Base-by-base conservation (phyloP, 1,140 invertebrate genomes). In the Zaprionus ornatus region DNA sequence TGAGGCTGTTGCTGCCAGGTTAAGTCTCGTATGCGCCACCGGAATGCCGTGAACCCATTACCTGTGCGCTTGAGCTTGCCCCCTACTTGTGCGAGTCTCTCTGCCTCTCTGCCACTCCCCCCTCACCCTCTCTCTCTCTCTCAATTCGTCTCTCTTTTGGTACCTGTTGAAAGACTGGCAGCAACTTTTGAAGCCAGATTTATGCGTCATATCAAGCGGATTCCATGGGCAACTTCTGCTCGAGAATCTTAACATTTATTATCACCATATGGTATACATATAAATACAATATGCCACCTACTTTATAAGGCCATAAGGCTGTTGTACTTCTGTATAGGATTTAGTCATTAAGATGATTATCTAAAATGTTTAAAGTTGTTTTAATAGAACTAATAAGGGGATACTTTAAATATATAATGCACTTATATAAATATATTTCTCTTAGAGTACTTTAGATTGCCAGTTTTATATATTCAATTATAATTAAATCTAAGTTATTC, bases 41-140 rank as follows among this genome's bases (percentile, higher is more conserved):
- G 86, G 75, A 86, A 90, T 90, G 79, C 86, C 86, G 82, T 90
- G 86, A 90, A 90, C 85, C 86, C 85, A 90, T 90, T 90, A 90
- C 79, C 79, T 84, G 32, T 84, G 70, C 68, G 50, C 50, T 66
- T 72, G 29, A 56, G 35, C 63, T 56, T 66, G 23, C 32, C 37
- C 32, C 23, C 19, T 17, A 19, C 19, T 9, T 48, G 15, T 37
- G 27, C 37, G 19, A 25, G 45, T 27, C 21, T 25, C 21, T 42
- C 15, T 42, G 3, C 7, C 37, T 25, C 19, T 60, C 4, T 27
- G 7, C 27, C 4, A 29, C 19, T 56, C 25, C 15, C 13, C n/a
- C 0, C 35, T 23, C 15, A 19, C 48, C 40, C 32, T 29, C 40
- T 42, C 40, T 27, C 12, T 27, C 4, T 42, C 23, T 45, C 12